Evolutionary conservation across 2,113 vertebrate species (phyloP).

Genomic region (Romanogobio albipinnatus): DNA sequence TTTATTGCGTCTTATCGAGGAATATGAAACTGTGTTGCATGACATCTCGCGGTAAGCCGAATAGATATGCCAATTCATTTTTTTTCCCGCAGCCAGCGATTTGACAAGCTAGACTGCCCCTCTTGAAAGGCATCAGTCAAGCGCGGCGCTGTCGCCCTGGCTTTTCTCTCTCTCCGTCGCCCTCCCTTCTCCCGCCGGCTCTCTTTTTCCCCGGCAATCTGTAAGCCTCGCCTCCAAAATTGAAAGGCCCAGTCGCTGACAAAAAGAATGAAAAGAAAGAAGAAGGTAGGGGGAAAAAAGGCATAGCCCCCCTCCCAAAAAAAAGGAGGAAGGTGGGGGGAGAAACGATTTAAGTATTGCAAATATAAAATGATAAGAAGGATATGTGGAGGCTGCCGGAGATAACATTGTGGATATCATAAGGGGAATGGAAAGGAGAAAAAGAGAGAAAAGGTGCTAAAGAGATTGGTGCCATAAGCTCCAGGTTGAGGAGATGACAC

Average conservation of each 20-base stretch:
- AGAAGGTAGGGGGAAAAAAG: conserved; percentile 41
- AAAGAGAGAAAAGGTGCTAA: conserved; percentile 67
- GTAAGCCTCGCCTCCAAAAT: conserved; percentile 84
- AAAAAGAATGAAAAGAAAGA: conserved; percentile 70
- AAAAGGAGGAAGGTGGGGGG: conserved; percentile 54
- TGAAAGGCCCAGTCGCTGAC: conserved; percentile 85
- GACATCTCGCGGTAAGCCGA: conserved; percentile 87
- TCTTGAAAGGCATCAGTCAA: conserved; percentile 99
- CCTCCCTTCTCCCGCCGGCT: conserved; percentile 57
- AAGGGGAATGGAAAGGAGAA: conserved; percentile 77
- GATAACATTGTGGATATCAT: conserved; percentile 97
- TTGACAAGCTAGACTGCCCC: conserved; percentile 99
- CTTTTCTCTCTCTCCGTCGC: conserved; percentile 74
- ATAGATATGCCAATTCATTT: conserved; percentile 98
- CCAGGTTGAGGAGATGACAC: conserved; percentile 91
- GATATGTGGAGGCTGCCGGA: conserved; percentile 84
- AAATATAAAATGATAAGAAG: conserved; percentile 84
- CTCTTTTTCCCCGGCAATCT: conserved; percentile 74
- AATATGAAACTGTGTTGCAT: conserved; percentile 92
- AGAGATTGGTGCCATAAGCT: conserved; percentile 86
- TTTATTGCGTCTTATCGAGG: conserved; percentile 93
- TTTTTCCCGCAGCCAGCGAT: conserved; percentile 78
- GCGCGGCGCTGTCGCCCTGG: conserved; percentile 75
- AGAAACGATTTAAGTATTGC: conserved; percentile 83
- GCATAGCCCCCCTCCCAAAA: conserved; percentile 23